These are phyloP conservation scores for Gnathonemus echidnorhynchus DNA, from an alignment of 2,113 vertebrate genomes.

Conservation along the genomic window DNA sequence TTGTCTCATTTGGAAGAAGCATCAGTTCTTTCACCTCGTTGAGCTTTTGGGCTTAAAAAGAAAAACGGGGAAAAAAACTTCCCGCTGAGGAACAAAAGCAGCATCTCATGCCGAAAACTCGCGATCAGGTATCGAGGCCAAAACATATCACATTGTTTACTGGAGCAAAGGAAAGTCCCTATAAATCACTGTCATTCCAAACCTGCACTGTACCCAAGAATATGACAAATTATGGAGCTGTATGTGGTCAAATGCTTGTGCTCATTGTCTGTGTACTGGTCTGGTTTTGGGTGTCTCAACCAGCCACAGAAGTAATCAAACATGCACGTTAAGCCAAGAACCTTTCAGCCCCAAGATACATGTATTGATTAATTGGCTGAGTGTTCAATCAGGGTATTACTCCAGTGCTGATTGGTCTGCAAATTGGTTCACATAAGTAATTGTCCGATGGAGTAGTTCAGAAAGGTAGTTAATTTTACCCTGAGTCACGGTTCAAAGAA, in stretches of 20 bases:
- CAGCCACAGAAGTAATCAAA: not conserved
- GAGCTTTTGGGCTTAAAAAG: not conserved
- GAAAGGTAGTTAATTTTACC: constrained; percentile 10
- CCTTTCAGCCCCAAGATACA: constrained; percentile 15
- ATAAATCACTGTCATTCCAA: not conserved
- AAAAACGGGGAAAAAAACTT: not conserved
- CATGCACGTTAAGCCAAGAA: not conserved
- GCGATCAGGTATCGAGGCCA: not conserved
- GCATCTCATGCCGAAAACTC: not conserved
- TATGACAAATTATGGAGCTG: not conserved
- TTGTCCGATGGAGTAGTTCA: constrained; percentile 15
- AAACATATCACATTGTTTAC: not conserved
- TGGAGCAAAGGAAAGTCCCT: not conserved
- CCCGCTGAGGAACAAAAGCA: not conserved
- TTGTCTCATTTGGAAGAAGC: not conserved
- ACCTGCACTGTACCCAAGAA: not conserved
- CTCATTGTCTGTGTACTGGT: not conserved
- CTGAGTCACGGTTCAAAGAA: constrained; percentile 8
- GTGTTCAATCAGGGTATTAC: constrained; percentile 22
- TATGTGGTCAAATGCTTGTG: not conserved
- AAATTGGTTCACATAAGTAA: constrained; percentile 33
- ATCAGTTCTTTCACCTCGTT: not conserved
- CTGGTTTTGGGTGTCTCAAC: not conserved
- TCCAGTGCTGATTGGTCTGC: constrained; percentile 30
- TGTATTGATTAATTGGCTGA: constrained; percentile 42